Percentiles rank a stretch among this genome's conserved stretches.
Conservation (phyloP, 2,797 vertebrate genomes). For the Phataginus tricuspis region DNA sequence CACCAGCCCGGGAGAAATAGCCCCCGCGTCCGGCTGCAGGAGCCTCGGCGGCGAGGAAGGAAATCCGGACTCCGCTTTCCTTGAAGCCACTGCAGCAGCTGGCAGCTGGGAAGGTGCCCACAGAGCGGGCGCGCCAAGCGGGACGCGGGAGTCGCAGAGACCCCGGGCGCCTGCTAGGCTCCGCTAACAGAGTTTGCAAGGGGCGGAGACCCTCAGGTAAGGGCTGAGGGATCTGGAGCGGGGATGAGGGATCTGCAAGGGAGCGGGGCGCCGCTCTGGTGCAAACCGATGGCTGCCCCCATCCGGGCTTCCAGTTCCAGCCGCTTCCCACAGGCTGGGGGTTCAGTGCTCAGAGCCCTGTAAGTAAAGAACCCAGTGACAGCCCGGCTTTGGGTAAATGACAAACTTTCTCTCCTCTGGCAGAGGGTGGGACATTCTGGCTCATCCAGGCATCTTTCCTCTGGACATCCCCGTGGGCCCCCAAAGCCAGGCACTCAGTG, state of each 20-base stretch:
- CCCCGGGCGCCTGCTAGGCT: neutral
- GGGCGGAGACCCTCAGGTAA: conserved; percentile 65
- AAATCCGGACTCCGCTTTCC: neutral
- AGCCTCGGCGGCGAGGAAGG: neutral
- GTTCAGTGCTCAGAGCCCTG: neutral
- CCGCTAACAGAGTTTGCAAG: neutral
- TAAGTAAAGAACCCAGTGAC: neutral
- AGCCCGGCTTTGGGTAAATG: conserved; percentile 1
- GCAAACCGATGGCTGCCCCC: neutral
- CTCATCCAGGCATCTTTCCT: neutral
- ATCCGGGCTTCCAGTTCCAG: conserved; percentile 37
- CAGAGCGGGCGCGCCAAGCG: neutral
- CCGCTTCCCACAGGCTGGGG: neutral
- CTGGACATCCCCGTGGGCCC: neutral
- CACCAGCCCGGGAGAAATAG: neutral
- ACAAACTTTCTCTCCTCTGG: conserved; percentile 73
- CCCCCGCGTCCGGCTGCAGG: neutral
- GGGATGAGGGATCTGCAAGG: neutral
- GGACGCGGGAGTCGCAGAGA: neutral
- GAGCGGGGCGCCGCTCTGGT: neutral
- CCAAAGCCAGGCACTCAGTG: neutral
- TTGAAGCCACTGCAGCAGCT: conserved; percentile 9
- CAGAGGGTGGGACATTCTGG: neutral
- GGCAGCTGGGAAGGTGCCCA: conserved; percentile 28
- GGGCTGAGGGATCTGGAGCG: neutral